phyloP scores from a whole-genome alignment of 2,113 vertebrate species.

The Agelaius phoeniceus region DNA sequence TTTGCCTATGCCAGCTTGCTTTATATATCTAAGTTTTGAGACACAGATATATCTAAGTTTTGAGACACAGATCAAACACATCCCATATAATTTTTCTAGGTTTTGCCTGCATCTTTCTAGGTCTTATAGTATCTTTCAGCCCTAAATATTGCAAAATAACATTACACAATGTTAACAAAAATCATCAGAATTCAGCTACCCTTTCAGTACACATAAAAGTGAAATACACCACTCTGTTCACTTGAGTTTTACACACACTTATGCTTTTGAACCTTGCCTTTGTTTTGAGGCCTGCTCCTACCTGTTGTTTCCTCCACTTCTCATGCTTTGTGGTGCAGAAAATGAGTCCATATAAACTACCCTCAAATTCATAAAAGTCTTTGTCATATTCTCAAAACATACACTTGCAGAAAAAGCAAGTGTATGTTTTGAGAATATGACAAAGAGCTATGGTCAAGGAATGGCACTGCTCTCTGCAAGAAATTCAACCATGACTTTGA shows the following conservation, averaged over 20 bases:
- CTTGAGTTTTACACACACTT: background rate
- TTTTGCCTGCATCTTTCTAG: background rate
- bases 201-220: background rate
- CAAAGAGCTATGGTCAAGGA: background rate
- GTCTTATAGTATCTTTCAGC: background rate
- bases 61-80: background rate
- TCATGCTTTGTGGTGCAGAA: background rate
- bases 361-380: background rate
- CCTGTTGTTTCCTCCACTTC: background rate
- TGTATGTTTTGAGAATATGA: background rate
- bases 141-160: background rate
- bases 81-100: background rate
- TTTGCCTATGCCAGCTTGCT: background rate
- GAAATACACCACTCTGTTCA: background rate
- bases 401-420: background rate
- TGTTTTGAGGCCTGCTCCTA: background rate
- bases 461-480: background rate
- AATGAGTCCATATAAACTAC: background rate
- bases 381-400: too few species aligned
- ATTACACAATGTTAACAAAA: background rate
- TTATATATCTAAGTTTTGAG: background rate
- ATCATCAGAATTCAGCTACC: background rate
- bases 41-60: background rate
- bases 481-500: background rate
- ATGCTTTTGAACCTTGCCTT: background rate